These are phyloP conservation scores for Dioctria rufipes DNA, from an alignment of 2,888 invertebrate genomes.

Conservation along the genomic window DNA sequence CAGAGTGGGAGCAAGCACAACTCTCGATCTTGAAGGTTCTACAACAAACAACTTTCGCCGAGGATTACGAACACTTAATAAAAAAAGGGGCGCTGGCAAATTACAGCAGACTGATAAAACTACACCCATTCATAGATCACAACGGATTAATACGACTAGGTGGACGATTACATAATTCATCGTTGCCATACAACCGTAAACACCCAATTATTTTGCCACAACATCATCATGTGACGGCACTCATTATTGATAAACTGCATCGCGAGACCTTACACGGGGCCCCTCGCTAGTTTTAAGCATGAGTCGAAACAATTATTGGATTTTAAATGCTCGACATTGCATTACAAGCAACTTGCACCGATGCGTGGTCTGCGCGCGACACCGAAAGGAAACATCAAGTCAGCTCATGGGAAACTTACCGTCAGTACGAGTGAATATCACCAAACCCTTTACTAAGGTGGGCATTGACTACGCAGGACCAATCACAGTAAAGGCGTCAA, in stretches of 20 bases:
- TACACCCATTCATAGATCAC: background rate
- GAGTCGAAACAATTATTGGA: no score
- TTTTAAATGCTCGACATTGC: no score
- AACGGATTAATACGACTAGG: no score
- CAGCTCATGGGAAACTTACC: background rate
- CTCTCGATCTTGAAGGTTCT: background rate
- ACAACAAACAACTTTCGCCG: background rate
- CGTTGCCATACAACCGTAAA: background rate
- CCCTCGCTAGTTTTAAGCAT: no score
- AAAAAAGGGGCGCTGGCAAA: background rate
- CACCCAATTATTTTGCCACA: no score
- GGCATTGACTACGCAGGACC: background rate
- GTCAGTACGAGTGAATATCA: no score
- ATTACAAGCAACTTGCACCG: background rate
- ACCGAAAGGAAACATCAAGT: background rate
- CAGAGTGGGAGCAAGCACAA: background rate
- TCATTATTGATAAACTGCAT: no score
- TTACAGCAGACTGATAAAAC: background rate
- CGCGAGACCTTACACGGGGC: no score
- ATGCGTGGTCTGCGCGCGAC: background rate
- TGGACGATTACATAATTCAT: background rate
- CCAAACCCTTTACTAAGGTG: background rate
- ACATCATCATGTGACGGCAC: no score
- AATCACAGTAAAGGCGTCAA: no score
- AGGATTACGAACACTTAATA: background rate